Percentiles rank a stretch among this genome's conserved stretches.
Evolutionary conservation across 1,140 invertebrate species (phyloP).

Genomic region (Drosophila nebulosa): DNA sequence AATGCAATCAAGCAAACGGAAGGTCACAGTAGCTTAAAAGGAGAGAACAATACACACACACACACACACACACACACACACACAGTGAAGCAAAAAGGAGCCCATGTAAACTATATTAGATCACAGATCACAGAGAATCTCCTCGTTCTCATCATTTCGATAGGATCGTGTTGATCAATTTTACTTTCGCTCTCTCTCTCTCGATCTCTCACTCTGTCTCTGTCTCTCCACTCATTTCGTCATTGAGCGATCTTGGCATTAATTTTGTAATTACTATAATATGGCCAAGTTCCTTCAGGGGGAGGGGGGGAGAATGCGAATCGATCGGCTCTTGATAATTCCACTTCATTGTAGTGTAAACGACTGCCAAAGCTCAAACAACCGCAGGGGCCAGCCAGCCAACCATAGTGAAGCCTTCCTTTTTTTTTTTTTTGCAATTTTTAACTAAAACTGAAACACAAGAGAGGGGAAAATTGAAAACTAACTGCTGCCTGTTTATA

Average conservation of each 20-base stretch:
- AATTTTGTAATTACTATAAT: conserved; percentile 76
- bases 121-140: neutral
- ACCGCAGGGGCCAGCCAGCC: conserved; percentile 43
- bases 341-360: conserved; percentile 49
- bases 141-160: neutral
- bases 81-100: neutral
- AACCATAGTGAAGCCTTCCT: neutral
- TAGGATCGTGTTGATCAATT: conserved; percentile 5
- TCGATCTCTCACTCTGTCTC: neutral
- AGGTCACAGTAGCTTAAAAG: conserved; percentile 36
- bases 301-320: too few relatives aligned
- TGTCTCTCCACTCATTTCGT: neutral
- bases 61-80: neutral
- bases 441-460: conserved; percentile 12
- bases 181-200: conserved; percentile 3
- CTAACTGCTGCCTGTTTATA: conserved; percentile 65
- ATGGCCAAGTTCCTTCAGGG: conserved; percentile 40
- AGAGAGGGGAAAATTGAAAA: conserved; percentile 57
- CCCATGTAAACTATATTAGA: conserved; percentile 1
- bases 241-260: conserved; percentile 35
- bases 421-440: neutral
- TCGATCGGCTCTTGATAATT: conserved; percentile 3
- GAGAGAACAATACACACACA: neutral
- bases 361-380: conserved; percentile 63
- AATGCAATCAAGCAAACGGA: conserved; percentile 32